Percentiles rank a stretch among this genome's conserved stretches.
Evolutionary conservation across 2,113 vertebrate species (phyloP).

Genomic region (Pseudopodoces humilis): DNA sequence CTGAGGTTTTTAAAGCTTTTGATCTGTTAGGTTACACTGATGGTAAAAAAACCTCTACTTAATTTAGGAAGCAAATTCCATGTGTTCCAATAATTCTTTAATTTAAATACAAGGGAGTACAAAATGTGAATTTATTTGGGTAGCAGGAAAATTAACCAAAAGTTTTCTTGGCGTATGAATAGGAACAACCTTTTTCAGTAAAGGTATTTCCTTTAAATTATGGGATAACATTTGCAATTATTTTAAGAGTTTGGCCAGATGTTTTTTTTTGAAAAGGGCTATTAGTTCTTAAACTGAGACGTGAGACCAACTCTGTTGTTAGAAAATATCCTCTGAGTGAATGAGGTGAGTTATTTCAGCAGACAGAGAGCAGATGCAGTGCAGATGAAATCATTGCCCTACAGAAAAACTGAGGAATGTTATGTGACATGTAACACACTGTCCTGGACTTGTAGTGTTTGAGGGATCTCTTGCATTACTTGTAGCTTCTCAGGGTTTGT

Average conservation of each 20-base stretch:
- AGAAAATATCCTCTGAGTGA: not conserved
- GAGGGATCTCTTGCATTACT: not conserved
- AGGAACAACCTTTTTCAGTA: not conserved
- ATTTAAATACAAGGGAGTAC: not conserved
- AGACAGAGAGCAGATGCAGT: conserved; percentile 10
- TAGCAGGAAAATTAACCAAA: not conserved
- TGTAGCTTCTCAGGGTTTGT: not conserved
- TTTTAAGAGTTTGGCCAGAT: not conserved
- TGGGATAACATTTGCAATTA: not conserved
- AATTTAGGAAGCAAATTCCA: not conserved
- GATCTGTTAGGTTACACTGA: not conserved
- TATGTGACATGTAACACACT: not conserved
- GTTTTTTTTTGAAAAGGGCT: conserved; percentile 8
- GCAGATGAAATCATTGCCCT: conserved; percentile 15
- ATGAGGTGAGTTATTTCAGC: conserved; percentile 35
- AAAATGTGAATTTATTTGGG: not conserved
- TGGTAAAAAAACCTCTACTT: not conserved
- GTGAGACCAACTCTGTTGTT: not conserved
- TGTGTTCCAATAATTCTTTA: not conserved
- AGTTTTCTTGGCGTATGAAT: not conserved
- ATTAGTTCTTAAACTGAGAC: not conserved
- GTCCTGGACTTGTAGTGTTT: not conserved
- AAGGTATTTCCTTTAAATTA: not conserved
- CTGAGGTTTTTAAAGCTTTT: not conserved
- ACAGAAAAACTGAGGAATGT: not conserved